phyloP scores from a whole-genome alignment of 2,888 invertebrate species.

The Tinea pellionella region DNA sequence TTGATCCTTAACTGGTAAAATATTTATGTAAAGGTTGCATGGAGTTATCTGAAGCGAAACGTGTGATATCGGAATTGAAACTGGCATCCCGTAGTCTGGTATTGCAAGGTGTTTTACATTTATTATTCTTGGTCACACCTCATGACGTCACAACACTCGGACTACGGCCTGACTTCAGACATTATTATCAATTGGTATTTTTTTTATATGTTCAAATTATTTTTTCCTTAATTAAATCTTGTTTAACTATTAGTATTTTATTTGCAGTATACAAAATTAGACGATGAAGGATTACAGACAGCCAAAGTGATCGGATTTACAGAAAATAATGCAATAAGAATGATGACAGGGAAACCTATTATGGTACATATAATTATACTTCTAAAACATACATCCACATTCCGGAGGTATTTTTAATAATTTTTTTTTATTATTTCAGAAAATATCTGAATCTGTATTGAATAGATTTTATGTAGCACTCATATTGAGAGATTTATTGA shows the following conservation, averaged over 20 bases:
- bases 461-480: slow-evolving; percentile 87
- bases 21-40: slow-evolving; percentile 82
- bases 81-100: slow-evolving; percentile 81
- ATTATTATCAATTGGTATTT: slow-evolving; percentile 73
- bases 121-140: slow-evolving; percentile 88
- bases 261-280: slow-evolving; percentile 71
- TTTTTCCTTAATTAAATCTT: too few relatives aligned
- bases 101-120: slow-evolving; percentile 83
- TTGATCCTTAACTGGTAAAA: too few relatives aligned
- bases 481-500: slow-evolving; percentile 84
- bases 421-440: slow-evolving; percentile 41
- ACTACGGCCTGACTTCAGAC: slow-evolving; percentile 57
- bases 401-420: too few relatives aligned
- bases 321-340: slow-evolving; percentile 76
- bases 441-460: slow-evolving; percentile 70
- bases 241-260: not conserved
- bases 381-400: not conserved
- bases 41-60: slow-evolving; percentile 76
- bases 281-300: slow-evolving; percentile 74
- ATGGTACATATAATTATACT: slow-evolving; percentile 44
- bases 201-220: not conserved
- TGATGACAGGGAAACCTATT: slow-evolving; percentile 75
- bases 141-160: slow-evolving; percentile 74
- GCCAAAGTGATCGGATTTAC: slow-evolving; percentile 82
- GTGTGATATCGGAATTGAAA: slow-evolving; percentile 80